Conservation (phyloP, 1,140 invertebrate species). For the Pissodes strobi region DNA sequence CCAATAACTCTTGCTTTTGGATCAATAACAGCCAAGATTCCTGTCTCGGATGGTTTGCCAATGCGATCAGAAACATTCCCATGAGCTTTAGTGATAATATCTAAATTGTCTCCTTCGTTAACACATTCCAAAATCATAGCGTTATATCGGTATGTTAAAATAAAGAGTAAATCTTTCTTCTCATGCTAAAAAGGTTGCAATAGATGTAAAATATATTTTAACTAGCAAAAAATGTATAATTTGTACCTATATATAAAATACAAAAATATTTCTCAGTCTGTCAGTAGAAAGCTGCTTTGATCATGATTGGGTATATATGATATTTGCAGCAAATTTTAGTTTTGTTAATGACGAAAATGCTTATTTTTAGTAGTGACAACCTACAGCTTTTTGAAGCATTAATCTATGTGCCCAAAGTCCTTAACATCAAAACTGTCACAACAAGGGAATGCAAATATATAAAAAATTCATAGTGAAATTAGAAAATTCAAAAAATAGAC, state of each 20-base stretch:
- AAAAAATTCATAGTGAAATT: too few species aligned
- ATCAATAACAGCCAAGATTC: constrained; percentile 95
- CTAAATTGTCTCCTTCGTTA: constrained; percentile 77
- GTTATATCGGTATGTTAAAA: constrained; percentile 92
- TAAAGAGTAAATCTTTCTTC: constrained; percentile 91
- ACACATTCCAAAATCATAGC: constrained; percentile 96
- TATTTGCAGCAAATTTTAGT: too few species aligned
- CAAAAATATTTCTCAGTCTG: not conserved
- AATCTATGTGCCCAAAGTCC: too few species aligned
- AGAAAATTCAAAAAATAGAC: too few species aligned
- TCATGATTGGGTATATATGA: too few species aligned
- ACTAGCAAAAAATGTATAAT: too few species aligned
- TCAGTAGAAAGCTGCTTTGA: not conserved
- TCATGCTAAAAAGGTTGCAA: constrained; percentile 85
- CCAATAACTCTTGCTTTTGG: constrained; percentile 94
- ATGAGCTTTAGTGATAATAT: constrained; percentile 94
- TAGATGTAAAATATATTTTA: too few species aligned
- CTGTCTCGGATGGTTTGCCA: constrained; percentile 89
- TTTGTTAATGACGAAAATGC: too few species aligned
- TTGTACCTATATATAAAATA: not conserved
- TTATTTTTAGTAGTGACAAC: too few species aligned
- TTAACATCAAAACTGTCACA: too few species aligned
- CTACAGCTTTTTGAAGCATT: too few species aligned
- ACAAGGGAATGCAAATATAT: too few species aligned
- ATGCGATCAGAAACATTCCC: constrained; percentile 94